phyloP scores from a whole-genome alignment of 1,140 invertebrate genomes.

The Ectropis grisescens region DNA sequence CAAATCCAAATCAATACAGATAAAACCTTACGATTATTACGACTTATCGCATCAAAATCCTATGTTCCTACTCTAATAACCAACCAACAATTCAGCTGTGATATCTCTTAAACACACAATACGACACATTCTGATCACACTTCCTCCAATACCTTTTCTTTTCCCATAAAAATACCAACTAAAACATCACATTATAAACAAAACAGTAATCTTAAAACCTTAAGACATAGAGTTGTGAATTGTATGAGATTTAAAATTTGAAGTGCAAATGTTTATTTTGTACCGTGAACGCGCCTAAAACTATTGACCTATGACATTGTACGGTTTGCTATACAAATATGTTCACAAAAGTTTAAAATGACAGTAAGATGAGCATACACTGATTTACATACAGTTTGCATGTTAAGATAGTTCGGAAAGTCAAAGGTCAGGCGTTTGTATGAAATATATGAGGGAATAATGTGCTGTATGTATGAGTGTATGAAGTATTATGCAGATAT shows the following conservation, averaged over 20 bases:
- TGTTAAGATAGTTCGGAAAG: conserved; percentile 6
- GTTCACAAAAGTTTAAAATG: conserved; percentile 7
- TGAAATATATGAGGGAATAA: too few species aligned
- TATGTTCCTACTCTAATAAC: too few species aligned
- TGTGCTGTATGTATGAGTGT: too few species aligned
- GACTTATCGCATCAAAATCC: too few species aligned
- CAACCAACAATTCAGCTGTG: too few species aligned
- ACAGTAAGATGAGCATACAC: conserved; percentile 11
- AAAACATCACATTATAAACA: not conserved
- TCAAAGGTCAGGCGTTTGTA: conserved; percentile 1
- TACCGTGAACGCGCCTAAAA: conserved; percentile 10
- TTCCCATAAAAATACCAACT: conserved; percentile 8
- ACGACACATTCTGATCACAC: too few species aligned
- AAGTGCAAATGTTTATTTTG: conserved; percentile 1
- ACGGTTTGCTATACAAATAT: conserved; percentile 10
- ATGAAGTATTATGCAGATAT: too few species aligned
- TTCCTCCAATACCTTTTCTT: conserved; percentile 7
- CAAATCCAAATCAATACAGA: too few species aligned
- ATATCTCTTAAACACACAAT: too few species aligned
- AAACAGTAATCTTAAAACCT: not conserved
- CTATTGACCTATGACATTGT: conserved; percentile 6
- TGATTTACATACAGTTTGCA: conserved; percentile 12
- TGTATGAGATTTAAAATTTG: not conserved
- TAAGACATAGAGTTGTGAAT: conserved; percentile 1
- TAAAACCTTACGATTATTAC: too few species aligned